Evolutionary conservation across 1,140 invertebrate genomes (phyloP).

Genomic region (Heterodera schachtii): DNA sequence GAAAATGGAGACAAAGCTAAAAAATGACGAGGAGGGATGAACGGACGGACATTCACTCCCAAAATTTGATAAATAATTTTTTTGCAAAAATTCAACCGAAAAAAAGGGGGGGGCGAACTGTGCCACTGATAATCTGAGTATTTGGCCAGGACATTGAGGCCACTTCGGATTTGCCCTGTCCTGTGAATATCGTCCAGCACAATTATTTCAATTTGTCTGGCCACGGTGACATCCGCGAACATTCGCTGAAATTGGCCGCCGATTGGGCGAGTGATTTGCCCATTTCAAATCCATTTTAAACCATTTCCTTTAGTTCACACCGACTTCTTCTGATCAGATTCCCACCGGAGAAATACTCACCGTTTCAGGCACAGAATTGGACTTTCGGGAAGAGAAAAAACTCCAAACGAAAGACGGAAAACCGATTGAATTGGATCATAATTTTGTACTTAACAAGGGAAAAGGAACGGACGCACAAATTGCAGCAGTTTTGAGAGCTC

Average conservation of each 20-base stretch:
- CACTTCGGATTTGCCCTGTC: slow-evolving; percentile 17
- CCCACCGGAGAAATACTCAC: slow-evolving; percentile 18
- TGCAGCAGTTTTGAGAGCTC: slow-evolving; percentile 10
- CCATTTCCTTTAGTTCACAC: slow-evolving; percentile 17
- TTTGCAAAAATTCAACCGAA: too few relatives aligned
- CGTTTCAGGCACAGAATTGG: slow-evolving; percentile 16
- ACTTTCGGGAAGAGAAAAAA: slow-evolving; percentile 17
- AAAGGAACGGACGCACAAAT: neutral
- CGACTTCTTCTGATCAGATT: neutral
- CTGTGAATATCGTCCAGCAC: slow-evolving; percentile 28
- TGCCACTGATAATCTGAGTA: neutral
- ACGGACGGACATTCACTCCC: neutral
- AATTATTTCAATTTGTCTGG: slow-evolving; percentile 26
- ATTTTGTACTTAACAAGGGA: slow-evolving; percentile 17
- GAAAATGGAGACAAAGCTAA: too few relatives aligned
- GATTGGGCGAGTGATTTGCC: neutral
- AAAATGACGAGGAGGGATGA: neutral
- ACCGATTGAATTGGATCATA: slow-evolving; percentile 25
- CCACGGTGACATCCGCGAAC: slow-evolving; percentile 14
- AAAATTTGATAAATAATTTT: neutral
- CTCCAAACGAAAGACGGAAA: neutral
- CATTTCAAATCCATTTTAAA: neutral
- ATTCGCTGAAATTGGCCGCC: slow-evolving; percentile 16
- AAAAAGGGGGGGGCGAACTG: neutral
- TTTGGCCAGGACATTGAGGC: slow-evolving; percentile 14